Base-by-base conservation (phyloP, 2,113 vertebrate genomes). In the Hemibates koningsi region DNA sequence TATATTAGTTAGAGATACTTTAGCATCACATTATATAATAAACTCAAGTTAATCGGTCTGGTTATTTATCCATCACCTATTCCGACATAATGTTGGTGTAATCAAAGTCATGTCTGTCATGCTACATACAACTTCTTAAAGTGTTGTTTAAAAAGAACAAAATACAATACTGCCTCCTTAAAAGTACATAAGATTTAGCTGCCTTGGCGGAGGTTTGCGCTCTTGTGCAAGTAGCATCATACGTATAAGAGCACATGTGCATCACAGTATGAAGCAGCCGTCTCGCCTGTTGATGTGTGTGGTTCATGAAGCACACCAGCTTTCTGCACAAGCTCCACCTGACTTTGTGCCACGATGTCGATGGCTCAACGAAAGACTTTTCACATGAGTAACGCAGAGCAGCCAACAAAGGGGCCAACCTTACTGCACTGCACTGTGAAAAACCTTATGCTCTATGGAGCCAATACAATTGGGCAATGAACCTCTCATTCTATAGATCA, bases 401-500 rank as follows among this genome's bases (percentile, higher is more conserved):
- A 71, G 73, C 82, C 78, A 86, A 86, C 52, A 57, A 19, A 89
- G 41, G 81, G 61, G 80, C 80, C 82, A 45, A 80, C n/a, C 63
- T 83, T 12, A 79, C 27, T 85, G 73, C 21, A 8, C 27, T 6
- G 61, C n/a, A 53, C 78, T 90, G 89, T 93, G 93, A 92, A 93
- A 93, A 90, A 78, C 84, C 90, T 59, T 38, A 1, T 10, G 81
- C n/a, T 38, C 2, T 7, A 81, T 32, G 48, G 78, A 90, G 90
- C 88, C 85, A 38, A 27, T 13, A 10, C 61, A 80, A 88, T 7
- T 19, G 17, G 83, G 76, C 80, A 84, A n/a, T 29, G 73, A 83
- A 53, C 86, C 78, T 43, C 76, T 83, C 84, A 89, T 41, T 84
- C 76, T 76, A 85, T 16, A 45, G 66, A 68, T 86, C 90, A 92